These are phyloP conservation scores for Eulemur albifrons DNA, from an alignment of 2,797 vertebrate species.

Conservation along the genomic window DNA sequence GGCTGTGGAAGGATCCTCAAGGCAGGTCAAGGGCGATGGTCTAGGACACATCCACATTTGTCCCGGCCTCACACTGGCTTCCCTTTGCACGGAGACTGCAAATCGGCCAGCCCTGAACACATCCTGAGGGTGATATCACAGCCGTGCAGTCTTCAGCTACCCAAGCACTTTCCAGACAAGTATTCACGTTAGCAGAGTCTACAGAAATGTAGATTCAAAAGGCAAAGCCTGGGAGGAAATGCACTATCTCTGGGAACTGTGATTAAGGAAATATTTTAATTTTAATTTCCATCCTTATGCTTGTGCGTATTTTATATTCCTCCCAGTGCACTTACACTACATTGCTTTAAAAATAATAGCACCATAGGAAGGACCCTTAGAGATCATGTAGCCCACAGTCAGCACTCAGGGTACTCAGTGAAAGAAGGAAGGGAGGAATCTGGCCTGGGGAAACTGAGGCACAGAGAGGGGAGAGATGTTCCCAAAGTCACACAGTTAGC, in stretches of 20 bases:
- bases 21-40: too few species aligned
- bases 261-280: background rate
- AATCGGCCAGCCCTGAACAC: background rate
- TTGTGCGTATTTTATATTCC: background rate
- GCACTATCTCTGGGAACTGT: fast-evolving
- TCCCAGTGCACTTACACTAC: background rate
- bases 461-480: background rate
- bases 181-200: fast-evolving
- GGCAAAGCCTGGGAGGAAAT: background rate
- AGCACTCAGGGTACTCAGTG: background rate
- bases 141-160: background rate
- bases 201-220: background rate
- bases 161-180: background rate
- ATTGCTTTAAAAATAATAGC: background rate
- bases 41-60: background rate
- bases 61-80: background rate
- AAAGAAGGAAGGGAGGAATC: background rate
- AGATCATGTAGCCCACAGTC: background rate
- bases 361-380: background rate
- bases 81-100: background rate
- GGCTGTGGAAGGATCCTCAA: background rate
- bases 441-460: background rate
- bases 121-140: background rate
- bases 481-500: background rate
- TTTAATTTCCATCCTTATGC: background rate